Base-by-base conservation (phyloP, 2,888 invertebrate species). In the Eubasilissa splendida region DNA sequence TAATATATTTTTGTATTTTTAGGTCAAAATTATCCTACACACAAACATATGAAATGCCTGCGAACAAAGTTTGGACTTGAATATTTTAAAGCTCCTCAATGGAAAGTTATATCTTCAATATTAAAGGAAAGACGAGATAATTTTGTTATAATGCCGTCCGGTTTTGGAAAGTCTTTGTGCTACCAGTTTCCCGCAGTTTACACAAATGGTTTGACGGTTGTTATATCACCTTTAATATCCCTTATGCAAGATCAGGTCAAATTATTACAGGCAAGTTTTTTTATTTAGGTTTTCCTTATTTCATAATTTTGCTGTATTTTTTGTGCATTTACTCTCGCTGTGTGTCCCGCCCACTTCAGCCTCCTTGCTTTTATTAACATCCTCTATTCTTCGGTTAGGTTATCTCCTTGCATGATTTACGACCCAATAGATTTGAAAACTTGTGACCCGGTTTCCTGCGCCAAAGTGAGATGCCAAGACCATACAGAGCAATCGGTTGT, bases 241-340 rank as follows among this genome's bases (percentile, higher is more conserved):
- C 86, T 94, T 22, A 94, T 95, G 94, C 92, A 94, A 86, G 94
- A 95, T 87, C 94, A 95, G 88, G 93, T 95, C 7, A 86, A 91
- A 53, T 89, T 91, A 0, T 86, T 94, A 76, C 88, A 89, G 87
- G 86, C 90, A 54, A 86, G 42, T 63, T 63, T 22, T n/a, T 14
- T 4, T 7, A 31, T 31, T 4, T 31, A 31, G 63, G 1, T 10
- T 63, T 63, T 63, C 22, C 5, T 14, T 10, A 31, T 31, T 63
- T 63, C 3, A 4, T 63, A 63, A 63, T 14, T 58, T 54, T 54
- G 1, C 1, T 7, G 7, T 42, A 42, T 42, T 42, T 42, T 42
- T 42, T 42, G 9, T 58, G n/a, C 12, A 3, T 7, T 56, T 56
- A n/a, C 7, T 11, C 56, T 56, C n/a, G 42, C 42, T 42, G 4